Conservation (phyloP, 2,888 invertebrate genomes). For the Rapana venosa region DNA sequence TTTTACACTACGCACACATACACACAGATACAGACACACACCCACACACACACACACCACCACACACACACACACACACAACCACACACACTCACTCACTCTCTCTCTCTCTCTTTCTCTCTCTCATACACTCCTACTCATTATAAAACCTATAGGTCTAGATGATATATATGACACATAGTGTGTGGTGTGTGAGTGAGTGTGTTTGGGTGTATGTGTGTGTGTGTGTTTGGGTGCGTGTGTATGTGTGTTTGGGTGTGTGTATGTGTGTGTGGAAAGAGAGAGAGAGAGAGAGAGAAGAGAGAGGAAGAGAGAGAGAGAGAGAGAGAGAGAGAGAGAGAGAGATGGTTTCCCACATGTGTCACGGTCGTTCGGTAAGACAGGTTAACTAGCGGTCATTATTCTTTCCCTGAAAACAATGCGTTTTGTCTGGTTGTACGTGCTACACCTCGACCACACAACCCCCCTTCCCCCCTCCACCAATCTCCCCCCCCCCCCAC, state of each 20-base stretch:
- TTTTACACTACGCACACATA: no score
- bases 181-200: neutral
- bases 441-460: neutral
- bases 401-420: neutral
- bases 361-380: neutral
- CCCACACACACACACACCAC: no score
- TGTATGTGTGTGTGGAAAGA: neutral
- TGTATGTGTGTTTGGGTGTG: neutral
- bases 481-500: neutral
- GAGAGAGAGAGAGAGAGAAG: conserved; percentile 8
- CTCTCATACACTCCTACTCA: no score
- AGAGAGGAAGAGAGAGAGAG: conserved; percentile 24
- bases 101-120: no score
- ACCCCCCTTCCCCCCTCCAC: neutral
- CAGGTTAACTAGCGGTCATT: neutral
- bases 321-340: conserved; percentile 25
- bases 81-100: no score
- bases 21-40: no score
- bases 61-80: no score
- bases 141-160: no score
- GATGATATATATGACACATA: no score
- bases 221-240: neutral
- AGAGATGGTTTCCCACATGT: conserved; percentile 1
- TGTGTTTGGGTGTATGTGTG: neutral
- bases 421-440: neutral